phyloP scores from a whole-genome alignment of 2,888 invertebrate genomes.

The Hylaea fasciaria region DNA sequence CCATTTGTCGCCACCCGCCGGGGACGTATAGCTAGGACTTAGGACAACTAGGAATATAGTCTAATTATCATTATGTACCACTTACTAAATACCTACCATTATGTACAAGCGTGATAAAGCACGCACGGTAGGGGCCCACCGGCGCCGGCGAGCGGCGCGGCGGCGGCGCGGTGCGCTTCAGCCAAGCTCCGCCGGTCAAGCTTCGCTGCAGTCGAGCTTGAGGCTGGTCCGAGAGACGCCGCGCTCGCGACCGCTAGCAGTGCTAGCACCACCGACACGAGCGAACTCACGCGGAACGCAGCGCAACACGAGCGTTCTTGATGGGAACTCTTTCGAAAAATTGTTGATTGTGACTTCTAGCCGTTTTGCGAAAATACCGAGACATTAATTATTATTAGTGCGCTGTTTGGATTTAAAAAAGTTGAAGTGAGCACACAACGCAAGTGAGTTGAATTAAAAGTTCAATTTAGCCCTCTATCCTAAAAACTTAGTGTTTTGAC shows the following conservation, averaged over 20 bases:
- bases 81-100: too few species aligned
- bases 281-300: constrained; percentile 53
- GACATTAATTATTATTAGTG: constrained; percentile 7
- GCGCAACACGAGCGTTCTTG: constrained; percentile 43
- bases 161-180: background rate
- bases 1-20: too few species aligned
- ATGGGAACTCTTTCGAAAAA: constrained; percentile 44
- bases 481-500: too few species aligned
- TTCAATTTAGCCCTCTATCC: background rate
- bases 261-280: constrained; percentile 26
- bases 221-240: constrained; percentile 22
- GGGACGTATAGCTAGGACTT: too few species aligned
- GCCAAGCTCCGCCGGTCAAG: constrained; percentile 25
- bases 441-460: constrained; percentile 8
- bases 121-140: too few species aligned
- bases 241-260: constrained; percentile 7
- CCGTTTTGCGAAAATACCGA: constrained; percentile 4
- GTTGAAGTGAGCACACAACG: background rate
- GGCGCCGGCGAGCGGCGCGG: too few species aligned
- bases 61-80: too few species aligned
- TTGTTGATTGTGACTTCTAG: constrained; percentile 26
- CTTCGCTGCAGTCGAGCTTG: constrained; percentile 38
- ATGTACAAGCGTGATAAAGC: too few species aligned
- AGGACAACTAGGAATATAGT: too few species aligned
- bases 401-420: constrained; percentile 17